Evolutionary conservation across 2,797 vertebrate species (phyloP), one percentile per base, ranked within the genome.

Genomic region (Atherinosoma microstoma): DNA sequence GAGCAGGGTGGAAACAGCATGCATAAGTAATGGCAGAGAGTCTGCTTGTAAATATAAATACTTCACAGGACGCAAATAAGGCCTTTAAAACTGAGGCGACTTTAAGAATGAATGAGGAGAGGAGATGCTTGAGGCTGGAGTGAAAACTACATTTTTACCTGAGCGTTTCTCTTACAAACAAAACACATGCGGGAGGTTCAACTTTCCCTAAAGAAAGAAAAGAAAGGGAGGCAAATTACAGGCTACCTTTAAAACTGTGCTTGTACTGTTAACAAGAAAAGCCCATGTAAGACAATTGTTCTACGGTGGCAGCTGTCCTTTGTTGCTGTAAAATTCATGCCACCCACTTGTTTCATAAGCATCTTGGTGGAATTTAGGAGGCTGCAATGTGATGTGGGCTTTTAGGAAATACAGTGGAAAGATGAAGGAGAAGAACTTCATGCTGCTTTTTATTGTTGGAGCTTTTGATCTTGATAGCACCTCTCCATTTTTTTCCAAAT

Each of bases 1-100:
- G 75, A 93, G 75, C 58, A 30, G 83, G 90, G 92, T 87, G 89
- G 88, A 89, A 91, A 91, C 84, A 71, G 81, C 91, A 94, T 92
- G 84, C 87, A 94, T 92, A 92, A 94, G 87, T 93, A 87, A 94
- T 91, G 77, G 73, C 76, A n/a, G 20, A 70, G 84, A 86, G 84
- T 89, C 84, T 91, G 89, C 88, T 93, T 90, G 92, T 95, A 93
- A 94, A 93, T 91, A 94, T 89, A 94, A 94, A 93, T 93, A 92
- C 91, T 92, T 89, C 90, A 92, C 86, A 29, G 84, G 84, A 87
- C 82, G 82, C 84, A 91, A 92, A 91, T 82, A 90, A 89, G 85
- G 86, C 89, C 87, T 90, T 93, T 93, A 93, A 91, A 92, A 90
- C 90, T 81, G 85, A 89, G 89, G 78, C 9, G n/a, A 70, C 85